Evolutionary conservation across 64 coral and sea anemone genomes (phyloP), one percentile per base, ranked within the genome.

Genomic region (Montipora efflorescens): DNA sequence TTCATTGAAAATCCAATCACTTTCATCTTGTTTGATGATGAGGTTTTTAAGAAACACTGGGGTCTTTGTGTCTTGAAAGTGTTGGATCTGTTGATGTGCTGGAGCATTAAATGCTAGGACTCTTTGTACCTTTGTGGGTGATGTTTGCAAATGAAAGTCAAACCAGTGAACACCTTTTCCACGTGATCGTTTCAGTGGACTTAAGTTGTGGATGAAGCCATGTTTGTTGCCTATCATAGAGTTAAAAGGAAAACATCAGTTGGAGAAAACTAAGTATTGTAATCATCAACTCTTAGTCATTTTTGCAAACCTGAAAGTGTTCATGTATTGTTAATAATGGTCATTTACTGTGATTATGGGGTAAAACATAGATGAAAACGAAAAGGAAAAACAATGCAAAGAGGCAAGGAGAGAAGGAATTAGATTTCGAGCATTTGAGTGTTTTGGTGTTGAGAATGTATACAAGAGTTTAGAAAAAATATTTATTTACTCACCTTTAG

Each of bases 401-500:
- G 0, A 66, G 61, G 61, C 61, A 66, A 66, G 61, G 61, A 66
- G 61, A 66, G 61, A 19, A 66, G 61, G 61, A 66, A 66, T 66
- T 6, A 66, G 61, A 66, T 66, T 66, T 66, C 61, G 12, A 66
- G 61, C 61, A 66, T 66, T 4, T 13, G 61, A 12, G 61, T 66
- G 61, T 36, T 66, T 12, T 66, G 61, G 3, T 13, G 61, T 13
- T 8, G 15, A 66, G 8, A 36, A 36, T 36, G 28, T 66, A 66
- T 66, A 66, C 61, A 66, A 66, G 61, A 66, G 61, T 66, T 66
- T 0, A 66, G 61, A 66, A 66, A 66, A 66, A 66, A 66, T 66
- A 66, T 74, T 74, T 36, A 48, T 47, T 9, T 78, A 78, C 75
- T 78, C 46, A 78, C 45, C 75, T 78, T 78, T 78, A 78, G 75